phyloP scores from a whole-genome alignment of 1,140 invertebrate species.

The Elymnias hypermnestra region DNA sequence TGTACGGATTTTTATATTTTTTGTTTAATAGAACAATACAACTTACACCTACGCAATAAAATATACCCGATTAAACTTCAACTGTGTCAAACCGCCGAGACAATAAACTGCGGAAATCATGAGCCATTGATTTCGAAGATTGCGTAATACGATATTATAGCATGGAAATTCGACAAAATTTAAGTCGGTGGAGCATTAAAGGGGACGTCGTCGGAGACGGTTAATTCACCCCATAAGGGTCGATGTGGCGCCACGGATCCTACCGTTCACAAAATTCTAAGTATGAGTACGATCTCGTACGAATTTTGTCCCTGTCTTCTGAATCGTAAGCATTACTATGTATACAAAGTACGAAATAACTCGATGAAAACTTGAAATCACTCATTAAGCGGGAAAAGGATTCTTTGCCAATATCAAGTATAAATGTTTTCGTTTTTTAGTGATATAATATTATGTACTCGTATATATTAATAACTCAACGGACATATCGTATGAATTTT shows the following conservation, averaged over 20 bases:
- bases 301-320: slow-evolving; percentile 17
- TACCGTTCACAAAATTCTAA: slow-evolving; percentile 70
- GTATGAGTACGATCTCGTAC: slow-evolving; percentile 50
- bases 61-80: too few relatives aligned
- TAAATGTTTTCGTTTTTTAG: too few relatives aligned
- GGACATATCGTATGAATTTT: too few relatives aligned
- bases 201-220: slow-evolving; percentile 63
- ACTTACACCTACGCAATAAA: too few relatives aligned
- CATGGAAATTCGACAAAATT: slow-evolving; percentile 72
- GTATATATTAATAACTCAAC: too few relatives aligned
- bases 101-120: slow-evolving; percentile 61
- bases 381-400: too few relatives aligned
- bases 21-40: too few relatives aligned
- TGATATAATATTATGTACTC: too few relatives aligned
- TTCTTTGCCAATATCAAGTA: too few relatives aligned
- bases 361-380: not conserved
- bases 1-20: too few relatives aligned
- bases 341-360: not conserved
- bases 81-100: not conserved
- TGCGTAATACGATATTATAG: slow-evolving; percentile 60
- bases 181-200: slow-evolving; percentile 70
- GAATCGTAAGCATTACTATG: slow-evolving; percentile 4
- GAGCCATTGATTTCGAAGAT: slow-evolving; percentile 55
- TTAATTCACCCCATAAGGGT: slow-evolving; percentile 74
- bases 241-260: slow-evolving; percentile 64